A percentile compares a stretch with the other conserved stretches of the same genome.
These are phyloP conservation scores for Nyctibius bracteatus DNA, from an alignment of 2,113 vertebrate genomes.

Conservation along the genomic window DNA sequence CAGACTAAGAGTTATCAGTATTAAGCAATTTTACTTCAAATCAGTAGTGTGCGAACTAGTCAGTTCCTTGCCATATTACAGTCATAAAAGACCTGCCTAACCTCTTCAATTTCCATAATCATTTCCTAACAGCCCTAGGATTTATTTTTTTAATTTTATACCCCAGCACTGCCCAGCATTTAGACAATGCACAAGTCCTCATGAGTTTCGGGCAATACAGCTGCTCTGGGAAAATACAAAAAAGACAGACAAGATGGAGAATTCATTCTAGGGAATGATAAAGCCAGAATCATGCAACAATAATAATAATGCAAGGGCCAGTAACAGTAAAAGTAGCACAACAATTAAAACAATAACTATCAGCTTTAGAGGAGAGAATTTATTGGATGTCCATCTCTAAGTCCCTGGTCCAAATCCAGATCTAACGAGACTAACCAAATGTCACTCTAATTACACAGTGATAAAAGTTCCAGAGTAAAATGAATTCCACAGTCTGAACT, in stretches of 20 bases:
- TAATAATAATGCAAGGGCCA: neutral
- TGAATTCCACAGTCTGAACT: slow-evolving; percentile 62
- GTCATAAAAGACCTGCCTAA: neutral
- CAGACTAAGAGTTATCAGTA: neutral
- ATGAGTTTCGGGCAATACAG: neutral
- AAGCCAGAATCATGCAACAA: neutral
- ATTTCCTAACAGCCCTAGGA: neutral
- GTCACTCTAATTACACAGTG: slow-evolving; percentile 66
- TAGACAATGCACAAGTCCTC: neutral
- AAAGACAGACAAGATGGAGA: neutral
- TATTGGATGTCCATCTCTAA: neutral
- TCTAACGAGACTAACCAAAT: slow-evolving; percentile 60
- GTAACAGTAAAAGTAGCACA: neutral
- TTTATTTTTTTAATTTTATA: neutral
- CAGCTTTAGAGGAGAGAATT: neutral
- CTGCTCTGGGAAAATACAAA: neutral
- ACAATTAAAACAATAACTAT: neutral
- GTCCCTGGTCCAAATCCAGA: slow-evolving; percentile 41
- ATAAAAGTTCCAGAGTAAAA: slow-evolving; percentile 65
- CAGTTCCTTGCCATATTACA: neutral
- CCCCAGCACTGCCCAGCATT: neutral
- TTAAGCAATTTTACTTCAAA: neutral
- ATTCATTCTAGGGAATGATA: neutral
- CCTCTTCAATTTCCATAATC: neutral
- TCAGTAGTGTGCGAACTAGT: neutral